These are phyloP conservation scores for Cheilosia variabilis DNA, from an alignment of 2,888 invertebrate species.

Conservation along the genomic window DNA sequence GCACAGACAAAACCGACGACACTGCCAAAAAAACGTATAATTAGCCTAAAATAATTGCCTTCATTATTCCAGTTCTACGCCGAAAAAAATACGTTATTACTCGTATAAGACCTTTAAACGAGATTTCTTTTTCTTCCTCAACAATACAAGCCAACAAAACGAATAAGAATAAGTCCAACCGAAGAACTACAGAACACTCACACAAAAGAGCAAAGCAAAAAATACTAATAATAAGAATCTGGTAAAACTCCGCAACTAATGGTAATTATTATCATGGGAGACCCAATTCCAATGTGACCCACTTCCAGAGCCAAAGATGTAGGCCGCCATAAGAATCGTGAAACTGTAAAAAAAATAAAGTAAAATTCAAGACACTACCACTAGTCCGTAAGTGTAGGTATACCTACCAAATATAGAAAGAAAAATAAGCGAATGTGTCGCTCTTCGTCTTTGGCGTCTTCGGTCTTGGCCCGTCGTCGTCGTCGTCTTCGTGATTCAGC, in stretches of 20 bases:
- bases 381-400: slow-evolving; percentile 14
- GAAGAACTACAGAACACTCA: slow-evolving; percentile 4
- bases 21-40: slow-evolving; percentile 38
- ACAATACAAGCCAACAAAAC: slow-evolving; percentile 45
- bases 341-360: slow-evolving; percentile 69
- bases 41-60: slow-evolving; percentile 73
- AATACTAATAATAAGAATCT: slow-evolving; percentile 63
- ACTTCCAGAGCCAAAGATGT: slow-evolving; percentile 72
- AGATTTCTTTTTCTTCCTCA: slow-evolving; percentile 57
- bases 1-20: neutral
- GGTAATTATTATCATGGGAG: slow-evolving; percentile 76
- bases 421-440: slow-evolving; percentile 72
- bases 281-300: slow-evolving; percentile 73
- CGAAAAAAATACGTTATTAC: slow-evolving; percentile 61
- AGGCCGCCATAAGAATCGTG: slow-evolving; percentile 73
- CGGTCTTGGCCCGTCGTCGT: slow-evolving; percentile 30
- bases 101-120: slow-evolving; percentile 58
- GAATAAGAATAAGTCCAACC: slow-evolving; percentile 20
- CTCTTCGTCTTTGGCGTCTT: slow-evolving; percentile 40
- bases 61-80: slow-evolving; percentile 70
- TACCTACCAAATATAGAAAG: slow-evolving; percentile 32
- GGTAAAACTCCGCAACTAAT: slow-evolving; percentile 72
- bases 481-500: slow-evolving; percentile 53
- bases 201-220: slow-evolving; percentile 6
- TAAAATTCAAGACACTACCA: slow-evolving; percentile 40